These are phyloP conservation scores for Vanacampus margaritifer DNA, from an alignment of 2,113 vertebrate genomes.

Conservation along the genomic window DNA sequence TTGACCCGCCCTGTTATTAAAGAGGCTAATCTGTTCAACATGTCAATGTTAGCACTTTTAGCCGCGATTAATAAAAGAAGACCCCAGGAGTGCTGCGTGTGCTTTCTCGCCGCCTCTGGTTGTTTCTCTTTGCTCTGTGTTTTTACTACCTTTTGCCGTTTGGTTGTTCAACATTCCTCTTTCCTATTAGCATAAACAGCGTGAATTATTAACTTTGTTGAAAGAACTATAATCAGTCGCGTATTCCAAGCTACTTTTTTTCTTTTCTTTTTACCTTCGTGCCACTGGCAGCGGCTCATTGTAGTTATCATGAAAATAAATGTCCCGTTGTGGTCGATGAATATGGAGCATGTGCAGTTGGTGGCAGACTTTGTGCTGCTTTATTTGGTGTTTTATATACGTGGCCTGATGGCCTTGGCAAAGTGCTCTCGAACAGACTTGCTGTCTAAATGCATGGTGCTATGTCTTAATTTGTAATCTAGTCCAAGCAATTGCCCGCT, in stretches of 20 bases:
- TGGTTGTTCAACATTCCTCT: constrained; percentile 67
- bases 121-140: constrained; percentile 67
- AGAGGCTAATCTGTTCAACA: constrained; percentile 88
- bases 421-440: constrained; percentile 60
- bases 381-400: constrained; percentile 54
- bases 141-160: constrained; percentile 65
- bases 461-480: constrained; percentile 73
- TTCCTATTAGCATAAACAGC: constrained; percentile 64
- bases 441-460: constrained; percentile 64
- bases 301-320: constrained; percentile 59
- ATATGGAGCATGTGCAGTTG: constrained; percentile 40
- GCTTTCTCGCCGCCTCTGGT: constrained; percentile 69
- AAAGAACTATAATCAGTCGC: constrained; percentile 61
- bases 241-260: constrained; percentile 44
- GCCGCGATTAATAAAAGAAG: constrained; percentile 89
- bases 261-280: constrained; percentile 44
- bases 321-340: constrained; percentile 58
- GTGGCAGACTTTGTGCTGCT: constrained; percentile 45
- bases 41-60: constrained; percentile 92
- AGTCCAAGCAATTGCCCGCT: constrained; percentile 73
- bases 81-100: constrained; percentile 78
- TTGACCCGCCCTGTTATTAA: constrained; percentile 78
- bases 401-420: constrained; percentile 57
- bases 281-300: constrained; percentile 55
- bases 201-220: constrained; percentile 75